These are phyloP conservation scores for Tringa solitaria DNA, from an alignment of 2,113 vertebrate genomes.

Conservation along the genomic window DNA sequence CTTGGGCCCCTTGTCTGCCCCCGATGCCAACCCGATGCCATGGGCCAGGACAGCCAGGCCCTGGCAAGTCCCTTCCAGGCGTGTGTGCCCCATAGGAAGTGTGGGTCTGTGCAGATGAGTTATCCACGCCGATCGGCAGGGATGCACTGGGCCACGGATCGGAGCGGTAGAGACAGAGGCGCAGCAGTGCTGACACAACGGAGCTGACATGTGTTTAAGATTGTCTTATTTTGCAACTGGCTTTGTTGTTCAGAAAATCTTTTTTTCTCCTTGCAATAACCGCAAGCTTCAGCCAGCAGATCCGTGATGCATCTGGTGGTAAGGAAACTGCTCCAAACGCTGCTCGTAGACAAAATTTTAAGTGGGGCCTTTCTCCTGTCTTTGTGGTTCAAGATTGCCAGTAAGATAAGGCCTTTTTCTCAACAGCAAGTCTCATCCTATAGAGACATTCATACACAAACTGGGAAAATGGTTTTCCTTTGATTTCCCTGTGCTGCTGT, in stretches of 20 bases:
- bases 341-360: not conserved
- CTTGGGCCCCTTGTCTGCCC: rapidly evolving
- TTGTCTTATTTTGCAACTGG: not conserved
- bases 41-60: not conserved
- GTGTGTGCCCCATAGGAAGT: rapidly evolving
- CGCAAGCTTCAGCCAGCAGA: not conserved
- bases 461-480: not conserved
- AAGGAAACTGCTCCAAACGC: not conserved
- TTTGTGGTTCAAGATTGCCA: not conserved
- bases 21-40: rapidly evolving
- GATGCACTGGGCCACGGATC: rapidly evolving
- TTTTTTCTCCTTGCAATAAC: not conserved
- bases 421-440: not conserved
- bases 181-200: rapidly evolving
- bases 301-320: not conserved
- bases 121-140: not conserved
- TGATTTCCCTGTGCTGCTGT: not conserved
- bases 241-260: not conserved
- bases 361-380: not conserved
- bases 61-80: not conserved
- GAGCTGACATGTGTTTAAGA: not conserved
- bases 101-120: rapidly evolving
- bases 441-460: rapidly evolving
- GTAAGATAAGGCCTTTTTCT: not conserved
- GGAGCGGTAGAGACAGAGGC: not conserved